These are phyloP conservation scores for Stylophora pistillata DNA, from an alignment of 64 coral and sea anemone genomes.

Conservation along the genomic window DNA sequence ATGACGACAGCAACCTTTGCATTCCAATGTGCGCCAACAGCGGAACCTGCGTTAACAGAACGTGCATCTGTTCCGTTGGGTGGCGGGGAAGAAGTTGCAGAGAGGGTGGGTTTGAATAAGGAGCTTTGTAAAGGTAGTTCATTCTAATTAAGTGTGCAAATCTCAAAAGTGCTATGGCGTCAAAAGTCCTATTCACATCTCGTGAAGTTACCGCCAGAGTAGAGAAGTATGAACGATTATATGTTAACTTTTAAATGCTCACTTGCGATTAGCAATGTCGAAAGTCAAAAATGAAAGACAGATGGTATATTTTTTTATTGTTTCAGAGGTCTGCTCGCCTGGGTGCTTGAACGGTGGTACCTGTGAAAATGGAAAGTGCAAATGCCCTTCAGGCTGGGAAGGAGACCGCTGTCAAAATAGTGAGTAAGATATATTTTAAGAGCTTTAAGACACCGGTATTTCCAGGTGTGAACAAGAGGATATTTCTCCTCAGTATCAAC, in stretches of 20 bases:
- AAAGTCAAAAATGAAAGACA: too few relatives aligned
- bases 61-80: background rate
- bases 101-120: constrained; percentile 5
- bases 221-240: too few relatives aligned
- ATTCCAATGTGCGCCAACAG: constrained; percentile 8
- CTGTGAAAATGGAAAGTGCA: constrained; percentile 26
- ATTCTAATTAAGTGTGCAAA: too few relatives aligned
- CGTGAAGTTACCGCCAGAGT: too few relatives aligned
- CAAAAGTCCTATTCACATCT: too few relatives aligned
- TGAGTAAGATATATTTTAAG: constrained; percentile 12
- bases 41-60: constrained; percentile 37
- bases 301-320: background rate
- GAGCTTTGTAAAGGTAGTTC: background rate
- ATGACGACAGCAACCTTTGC: constrained; percentile 3
- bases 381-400: constrained; percentile 38
- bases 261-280: too few relatives aligned
- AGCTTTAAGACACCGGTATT: background rate
- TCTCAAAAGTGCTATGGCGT: too few relatives aligned
- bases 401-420: constrained; percentile 51
- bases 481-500: too few relatives aligned
- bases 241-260: too few relatives aligned
- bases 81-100: constrained; percentile 35
- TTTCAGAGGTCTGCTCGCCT: constrained; percentile 8
- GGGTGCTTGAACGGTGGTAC: constrained; percentile 35
- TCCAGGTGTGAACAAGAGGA: too few relatives aligned